phyloP scores from a whole-genome alignment of 2,888 invertebrate species.

The Epistrophe grossulariae region DNA sequence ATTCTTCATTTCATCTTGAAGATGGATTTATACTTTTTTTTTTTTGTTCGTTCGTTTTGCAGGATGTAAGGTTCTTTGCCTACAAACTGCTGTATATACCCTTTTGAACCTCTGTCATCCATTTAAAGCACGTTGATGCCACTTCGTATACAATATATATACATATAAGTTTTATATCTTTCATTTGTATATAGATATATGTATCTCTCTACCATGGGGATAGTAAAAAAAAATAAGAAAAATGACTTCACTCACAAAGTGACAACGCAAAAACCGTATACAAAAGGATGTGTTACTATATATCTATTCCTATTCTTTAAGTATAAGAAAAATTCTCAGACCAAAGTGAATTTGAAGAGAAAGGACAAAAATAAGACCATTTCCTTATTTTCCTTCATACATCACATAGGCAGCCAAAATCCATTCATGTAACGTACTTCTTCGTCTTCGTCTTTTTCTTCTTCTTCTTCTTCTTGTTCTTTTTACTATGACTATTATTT shows the following conservation, averaged over 20 bases:
- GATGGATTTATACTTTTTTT: background rate
- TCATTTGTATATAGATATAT: background rate
- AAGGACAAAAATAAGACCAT: slow-evolving; percentile 57
- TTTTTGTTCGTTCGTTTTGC: slow-evolving; percentile 2
- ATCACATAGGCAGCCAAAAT: slow-evolving; percentile 56
- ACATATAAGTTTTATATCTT: background rate
- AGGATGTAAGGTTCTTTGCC: slow-evolving; percentile 15
- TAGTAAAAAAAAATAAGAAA: slow-evolving; percentile 34
- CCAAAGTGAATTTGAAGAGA: slow-evolving; percentile 32
- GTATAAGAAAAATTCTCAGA: slow-evolving; percentile 45
- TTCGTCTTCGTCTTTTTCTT: background rate
- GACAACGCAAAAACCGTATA: slow-evolving; percentile 53
- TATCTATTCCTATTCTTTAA: background rate
- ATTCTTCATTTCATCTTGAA: slow-evolving; percentile 56
- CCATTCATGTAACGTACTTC: slow-evolving; percentile 32
- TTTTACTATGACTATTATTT: slow-evolving; percentile 10
- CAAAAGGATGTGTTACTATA: slow-evolving; percentile 57
- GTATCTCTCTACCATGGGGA: background rate
- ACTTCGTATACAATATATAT: slow-evolving; percentile 2
- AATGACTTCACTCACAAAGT: slow-evolving; percentile 66
- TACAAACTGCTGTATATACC: slow-evolving; percentile 32
- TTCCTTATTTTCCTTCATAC: slow-evolving; percentile 64
- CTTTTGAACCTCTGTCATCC: slow-evolving; percentile 42
- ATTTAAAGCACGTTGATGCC: slow-evolving; percentile 42
- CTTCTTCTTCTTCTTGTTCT: background rate